These are phyloP conservation scores for Lissonota sp. DNA, from an alignment of 2,888 invertebrate genomes.

Conservation along the genomic window DNA sequence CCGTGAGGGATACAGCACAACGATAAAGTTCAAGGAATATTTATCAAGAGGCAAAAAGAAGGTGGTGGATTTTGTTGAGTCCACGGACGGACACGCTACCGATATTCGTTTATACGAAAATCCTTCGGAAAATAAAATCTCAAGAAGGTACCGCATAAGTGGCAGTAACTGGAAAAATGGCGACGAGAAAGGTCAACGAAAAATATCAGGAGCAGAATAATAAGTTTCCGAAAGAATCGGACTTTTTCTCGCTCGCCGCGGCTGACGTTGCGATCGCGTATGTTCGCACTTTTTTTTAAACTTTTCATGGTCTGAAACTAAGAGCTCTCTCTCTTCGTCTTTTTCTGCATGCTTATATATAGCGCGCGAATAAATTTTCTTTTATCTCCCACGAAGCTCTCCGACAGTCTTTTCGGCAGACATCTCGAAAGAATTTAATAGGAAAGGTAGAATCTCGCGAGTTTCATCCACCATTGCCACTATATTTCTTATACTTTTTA, in stretches of 20 bases:
- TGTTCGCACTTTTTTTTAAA: background rate
- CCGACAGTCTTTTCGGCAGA: background rate
- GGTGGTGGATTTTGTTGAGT: too few species aligned
- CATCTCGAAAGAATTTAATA: conserved; percentile 7
- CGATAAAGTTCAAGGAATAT: too few species aligned
- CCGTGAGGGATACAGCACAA: too few species aligned
- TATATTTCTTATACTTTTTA: conserved; percentile 1
- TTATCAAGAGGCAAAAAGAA: too few species aligned
- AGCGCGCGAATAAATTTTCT: conserved; percentile 20
- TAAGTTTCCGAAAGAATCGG: background rate
- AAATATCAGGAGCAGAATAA: too few species aligned
- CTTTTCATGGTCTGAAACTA: background rate
- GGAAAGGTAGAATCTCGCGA: background rate
- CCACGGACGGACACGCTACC: too few species aligned
- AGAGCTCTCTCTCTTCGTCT: background rate
- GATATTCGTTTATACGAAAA: too few species aligned
- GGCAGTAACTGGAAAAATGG: too few species aligned
- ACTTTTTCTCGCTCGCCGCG: background rate
- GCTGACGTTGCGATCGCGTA: background rate
- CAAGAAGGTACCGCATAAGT: too few species aligned
- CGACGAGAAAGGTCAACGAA: too few species aligned
- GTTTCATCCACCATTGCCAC: conserved; percentile 4
- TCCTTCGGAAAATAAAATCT: too few species aligned
- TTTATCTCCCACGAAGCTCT: background rate
- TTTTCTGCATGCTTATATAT: conserved; percentile 25